These are phyloP conservation scores for Esox niger DNA, from an alignment of 2,113 vertebrate genomes.

Conservation along the genomic window DNA sequence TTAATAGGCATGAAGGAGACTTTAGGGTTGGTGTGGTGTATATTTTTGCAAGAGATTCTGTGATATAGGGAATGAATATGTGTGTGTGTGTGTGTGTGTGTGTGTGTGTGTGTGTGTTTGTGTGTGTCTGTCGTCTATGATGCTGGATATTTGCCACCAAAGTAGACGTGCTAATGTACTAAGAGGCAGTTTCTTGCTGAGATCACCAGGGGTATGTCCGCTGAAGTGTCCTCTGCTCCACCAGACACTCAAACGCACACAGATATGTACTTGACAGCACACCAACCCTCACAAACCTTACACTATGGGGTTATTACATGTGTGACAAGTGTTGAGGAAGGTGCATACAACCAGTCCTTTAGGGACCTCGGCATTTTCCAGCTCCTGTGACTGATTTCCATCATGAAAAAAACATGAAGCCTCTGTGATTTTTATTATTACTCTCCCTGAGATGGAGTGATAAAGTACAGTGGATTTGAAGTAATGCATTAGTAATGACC, in stretches of 20 bases:
- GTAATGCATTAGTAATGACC: constrained; percentile 6
- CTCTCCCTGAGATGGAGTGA: constrained; percentile 22
- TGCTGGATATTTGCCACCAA: background rate
- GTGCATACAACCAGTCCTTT: constrained; percentile 20
- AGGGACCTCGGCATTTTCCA: constrained; percentile 50
- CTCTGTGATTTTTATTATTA: constrained; percentile 16
- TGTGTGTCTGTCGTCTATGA: background rate
- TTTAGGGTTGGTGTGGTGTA: background rate
- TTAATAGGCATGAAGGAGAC: constrained; percentile 26
- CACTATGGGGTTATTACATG: constrained; percentile 43
- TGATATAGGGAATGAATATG: background rate
- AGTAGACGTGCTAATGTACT: constrained; percentile 16
- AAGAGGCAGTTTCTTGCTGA: constrained; percentile 14
- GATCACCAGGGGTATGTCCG: constrained; percentile 20
- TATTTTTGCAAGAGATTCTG: background rate
- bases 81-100: constrained; percentile 2
- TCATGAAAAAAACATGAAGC: constrained; percentile 48
- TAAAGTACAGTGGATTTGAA: constrained; percentile 16
- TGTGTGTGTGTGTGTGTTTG: background rate
- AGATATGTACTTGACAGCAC: constrained; percentile 42
- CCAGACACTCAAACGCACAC: constrained; percentile 19
- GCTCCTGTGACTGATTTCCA: constrained; percentile 31
- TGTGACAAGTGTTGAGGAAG: constrained; percentile 43
- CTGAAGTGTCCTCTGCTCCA: constrained; percentile 14
- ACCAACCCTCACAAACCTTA: background rate